Evolutionary conservation across 2,888 invertebrate genomes (phyloP).

Genomic region (Metacarcinus magister): DNA sequence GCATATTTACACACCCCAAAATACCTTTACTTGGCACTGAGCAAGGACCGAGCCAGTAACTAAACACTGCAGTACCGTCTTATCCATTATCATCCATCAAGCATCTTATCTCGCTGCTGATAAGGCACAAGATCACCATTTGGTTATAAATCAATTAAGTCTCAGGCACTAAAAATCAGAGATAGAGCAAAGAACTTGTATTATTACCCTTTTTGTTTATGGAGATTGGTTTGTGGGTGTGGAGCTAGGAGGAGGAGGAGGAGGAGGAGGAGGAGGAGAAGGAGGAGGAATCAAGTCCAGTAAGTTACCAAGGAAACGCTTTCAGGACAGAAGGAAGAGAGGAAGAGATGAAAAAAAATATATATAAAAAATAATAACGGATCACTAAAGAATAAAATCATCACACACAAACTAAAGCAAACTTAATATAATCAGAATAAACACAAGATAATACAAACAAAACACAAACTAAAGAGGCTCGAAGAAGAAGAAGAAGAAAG

Average conservation of each 20-base stretch:
- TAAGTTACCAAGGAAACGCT: too few species aligned
- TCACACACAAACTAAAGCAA: background rate
- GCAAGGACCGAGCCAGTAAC: too few species aligned
- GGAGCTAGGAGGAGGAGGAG: background rate
- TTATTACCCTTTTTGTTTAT: too few species aligned
- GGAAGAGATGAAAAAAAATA: background rate
- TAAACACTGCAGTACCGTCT: too few species aligned
- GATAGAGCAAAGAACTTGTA: too few species aligned
- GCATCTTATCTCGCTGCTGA: slow-evolving; percentile 14
- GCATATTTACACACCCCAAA: background rate
- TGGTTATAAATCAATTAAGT: background rate
- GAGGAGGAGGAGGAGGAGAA: background rate
- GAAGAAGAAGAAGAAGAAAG: background rate
- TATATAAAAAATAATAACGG: background rate
- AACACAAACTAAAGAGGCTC: background rate
- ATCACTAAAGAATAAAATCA: background rate
- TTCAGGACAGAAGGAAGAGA: background rate
- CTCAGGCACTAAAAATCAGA: background rate
- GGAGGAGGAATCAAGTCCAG: background rate
- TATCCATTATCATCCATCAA: slow-evolving; percentile 17
- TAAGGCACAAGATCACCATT: background rate
- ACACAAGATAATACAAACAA: background rate
- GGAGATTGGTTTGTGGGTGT: too few species aligned
- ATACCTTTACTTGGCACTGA: background rate
- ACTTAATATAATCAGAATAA: background rate